These are phyloP conservation scores for Amphipoea lucens DNA, from an alignment of 2,888 invertebrate genomes.

Conservation along the genomic window DNA sequence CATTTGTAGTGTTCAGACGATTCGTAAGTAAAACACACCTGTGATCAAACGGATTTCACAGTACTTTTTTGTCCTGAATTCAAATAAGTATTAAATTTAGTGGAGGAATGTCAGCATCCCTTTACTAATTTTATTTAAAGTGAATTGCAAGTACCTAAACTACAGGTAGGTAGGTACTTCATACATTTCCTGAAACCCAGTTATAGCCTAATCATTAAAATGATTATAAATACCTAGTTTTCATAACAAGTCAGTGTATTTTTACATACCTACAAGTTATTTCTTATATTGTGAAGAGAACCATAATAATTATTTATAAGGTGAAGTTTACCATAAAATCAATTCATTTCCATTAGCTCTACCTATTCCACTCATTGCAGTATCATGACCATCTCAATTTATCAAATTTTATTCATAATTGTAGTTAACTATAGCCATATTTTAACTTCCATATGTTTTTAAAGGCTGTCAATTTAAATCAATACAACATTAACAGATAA, in stretches of 20 bases:
- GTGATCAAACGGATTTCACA: neutral
- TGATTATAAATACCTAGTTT: neutral
- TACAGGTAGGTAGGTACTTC: neutral
- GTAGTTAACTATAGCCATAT: neutral
- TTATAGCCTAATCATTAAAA: neutral
- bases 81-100: neutral
- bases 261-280: neutral
- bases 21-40: constrained; percentile 5
- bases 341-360: neutral
- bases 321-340: neutral
- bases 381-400: neutral
- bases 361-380: neutral
- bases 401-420: neutral
- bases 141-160: constrained; percentile 18
- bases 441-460: neutral
- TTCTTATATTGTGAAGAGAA: neutral
- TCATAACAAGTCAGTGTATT: neutral
- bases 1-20: constrained; percentile 5
- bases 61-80: neutral
- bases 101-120: neutral
- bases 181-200: constrained; percentile 12
- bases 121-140: constrained; percentile 2
- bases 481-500: constrained; percentile 51
- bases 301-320: neutral
- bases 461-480: neutral